Evolutionary conservation across 2,797 vertebrate genomes (phyloP).

Genomic region (Tachyglossus aculeatus): DNA sequence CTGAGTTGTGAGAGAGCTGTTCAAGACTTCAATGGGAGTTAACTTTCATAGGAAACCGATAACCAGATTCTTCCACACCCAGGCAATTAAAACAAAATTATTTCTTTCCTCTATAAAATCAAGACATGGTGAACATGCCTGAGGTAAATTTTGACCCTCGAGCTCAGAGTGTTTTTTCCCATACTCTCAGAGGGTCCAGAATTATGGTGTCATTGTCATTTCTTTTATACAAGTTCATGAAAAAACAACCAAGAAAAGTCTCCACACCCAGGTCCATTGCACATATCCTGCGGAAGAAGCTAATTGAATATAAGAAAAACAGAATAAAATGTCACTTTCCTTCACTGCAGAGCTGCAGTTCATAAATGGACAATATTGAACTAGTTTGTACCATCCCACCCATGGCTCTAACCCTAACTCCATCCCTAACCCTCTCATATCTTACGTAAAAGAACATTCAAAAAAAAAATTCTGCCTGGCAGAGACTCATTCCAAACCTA

Average conservation of each 20-base stretch:
- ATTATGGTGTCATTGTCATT: not conserved
- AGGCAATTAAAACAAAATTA: conserved; percentile 44
- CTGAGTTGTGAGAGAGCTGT: conserved; percentile 21
- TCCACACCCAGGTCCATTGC: not conserved
- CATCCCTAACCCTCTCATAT: too few relatives aligned
- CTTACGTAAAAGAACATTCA: too few relatives aligned
- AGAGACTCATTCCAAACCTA: too few relatives aligned
- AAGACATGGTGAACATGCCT: not conserved
- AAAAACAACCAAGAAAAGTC: not conserved
- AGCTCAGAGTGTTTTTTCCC: not conserved
- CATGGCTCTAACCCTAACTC: too few relatives aligned
- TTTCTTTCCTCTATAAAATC: not conserved
- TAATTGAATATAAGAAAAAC: not conserved
- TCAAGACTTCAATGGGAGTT: not conserved
- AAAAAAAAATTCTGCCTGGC: too few relatives aligned
- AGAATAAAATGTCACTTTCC: not conserved
- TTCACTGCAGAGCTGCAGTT: not conserved
- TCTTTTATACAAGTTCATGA: not conserved
- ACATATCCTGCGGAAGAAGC: not conserved
- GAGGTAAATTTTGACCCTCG: not conserved
- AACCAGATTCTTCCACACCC: conserved; percentile 48
- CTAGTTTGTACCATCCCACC: not conserved
- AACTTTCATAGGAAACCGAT: conserved; percentile 51
- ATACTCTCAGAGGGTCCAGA: not conserved
- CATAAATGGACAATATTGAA: conserved; percentile 2